Evolutionary conservation across 2,888 invertebrate genomes (phyloP), one percentile per base, ranked within the genome.

Genomic region (Dicyrtoma fusca): DNA sequence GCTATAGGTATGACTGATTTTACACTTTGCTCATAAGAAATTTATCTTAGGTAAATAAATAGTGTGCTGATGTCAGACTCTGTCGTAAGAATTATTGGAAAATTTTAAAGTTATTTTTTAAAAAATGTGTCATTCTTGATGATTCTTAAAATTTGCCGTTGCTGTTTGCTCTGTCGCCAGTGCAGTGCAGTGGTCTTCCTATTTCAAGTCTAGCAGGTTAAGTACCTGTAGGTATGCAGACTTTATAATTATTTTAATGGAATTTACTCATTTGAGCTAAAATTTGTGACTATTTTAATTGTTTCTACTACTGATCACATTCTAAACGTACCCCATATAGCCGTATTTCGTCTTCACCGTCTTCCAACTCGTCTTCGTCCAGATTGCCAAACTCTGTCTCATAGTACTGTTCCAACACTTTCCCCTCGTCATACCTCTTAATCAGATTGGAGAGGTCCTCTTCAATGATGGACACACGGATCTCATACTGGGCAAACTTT

Each of bases 401-500:
- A 47, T 57, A 68, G 53, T 57, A 64, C 8, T 51, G 45, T 1
- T 57, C 47, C 3, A 14, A 25, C 23, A n/a, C 62, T 51, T 26
- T 45, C 19, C 26, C 63, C 34, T 70, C 62, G n/a, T 57, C 34
- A 25, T 71, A 57, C 21, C 63, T 53, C n/a, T 53, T 45, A 21
- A 45, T 55, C 17, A 49, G 13, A 34, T 25, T 25, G 14, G 19
- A 34, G 17, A 80, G 42, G 51, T 79, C 75, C 21, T 75, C 69
- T 51, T 76, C 78, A 64, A 79, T 57, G 0, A 51, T 59, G 1
- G 69, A 63, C 8, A 79, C 74, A 42, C 79, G 62, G 25, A 70
- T 23, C 34, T 79, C 79, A 26, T 75, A 76, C 11, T 72, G 61
- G 21, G 72, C 71, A 53, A 79, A 64, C 42, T 70, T 74, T 64